Evolutionary conservation across 2,113 vertebrate species (phyloP).

Genomic region (Dasyurus viverrinus): DNA sequence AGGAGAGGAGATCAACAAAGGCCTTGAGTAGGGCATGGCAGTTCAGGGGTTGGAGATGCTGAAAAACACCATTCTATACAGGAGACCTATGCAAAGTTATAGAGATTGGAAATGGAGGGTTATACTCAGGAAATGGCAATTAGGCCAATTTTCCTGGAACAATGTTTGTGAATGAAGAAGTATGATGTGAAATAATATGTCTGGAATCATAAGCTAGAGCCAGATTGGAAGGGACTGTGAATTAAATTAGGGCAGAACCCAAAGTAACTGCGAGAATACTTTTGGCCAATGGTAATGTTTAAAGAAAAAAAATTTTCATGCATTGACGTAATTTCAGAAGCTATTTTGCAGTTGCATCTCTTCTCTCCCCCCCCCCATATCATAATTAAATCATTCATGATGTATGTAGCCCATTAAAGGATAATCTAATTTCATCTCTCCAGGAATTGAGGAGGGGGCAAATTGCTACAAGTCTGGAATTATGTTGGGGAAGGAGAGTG

Average conservation of each 20-base stretch:
- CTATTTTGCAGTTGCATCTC: background rate
- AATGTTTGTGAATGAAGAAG: background rate
- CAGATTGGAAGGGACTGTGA: background rate
- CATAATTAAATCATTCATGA: background rate
- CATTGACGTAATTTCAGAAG: background rate
- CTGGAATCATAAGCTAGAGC: background rate
- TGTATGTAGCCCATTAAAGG: background rate
- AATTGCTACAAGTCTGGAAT: background rate
- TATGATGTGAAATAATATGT: background rate
- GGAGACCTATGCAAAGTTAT: background rate
- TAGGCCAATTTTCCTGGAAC: background rate
- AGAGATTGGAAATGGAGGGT: background rate
- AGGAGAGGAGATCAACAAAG: background rate
- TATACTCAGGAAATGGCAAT: background rate
- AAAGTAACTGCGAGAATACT: background rate
- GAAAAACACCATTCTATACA: background rate
- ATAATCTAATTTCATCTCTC: slow-evolving; percentile 8
- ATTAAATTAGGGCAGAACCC: background rate
- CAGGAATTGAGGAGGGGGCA: background rate
- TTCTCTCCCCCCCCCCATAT: background rate
- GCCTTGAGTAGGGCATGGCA: background rate
- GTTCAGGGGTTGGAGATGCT: background rate
- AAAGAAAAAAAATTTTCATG: background rate
- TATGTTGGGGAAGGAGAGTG: background rate
- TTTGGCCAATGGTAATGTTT: background rate